Percentiles rank a stretch among this genome's conserved stretches.
These are phyloP conservation scores for Agonopterix alstromeriana DNA, from an alignment of 2,888 invertebrate species.

Conservation along the genomic window DNA sequence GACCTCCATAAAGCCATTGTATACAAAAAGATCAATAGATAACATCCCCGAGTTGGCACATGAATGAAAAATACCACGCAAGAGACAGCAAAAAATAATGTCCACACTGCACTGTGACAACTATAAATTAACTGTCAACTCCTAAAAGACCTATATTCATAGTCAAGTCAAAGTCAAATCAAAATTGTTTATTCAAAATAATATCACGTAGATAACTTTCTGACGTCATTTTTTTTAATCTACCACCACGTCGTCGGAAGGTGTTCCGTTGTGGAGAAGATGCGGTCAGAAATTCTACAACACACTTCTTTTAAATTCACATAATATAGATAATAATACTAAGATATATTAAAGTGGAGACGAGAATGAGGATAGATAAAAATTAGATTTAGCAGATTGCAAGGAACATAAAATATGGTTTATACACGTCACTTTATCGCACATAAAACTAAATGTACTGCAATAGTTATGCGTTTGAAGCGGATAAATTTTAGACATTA, in stretches of 20 bases:
- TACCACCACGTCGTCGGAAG: too few relatives aligned
- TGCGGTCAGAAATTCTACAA: too few relatives aligned
- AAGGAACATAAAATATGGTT: constrained; percentile 67
- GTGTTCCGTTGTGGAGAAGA: too few relatives aligned
- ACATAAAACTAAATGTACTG: constrained; percentile 62
- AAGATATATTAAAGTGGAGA: constrained; percentile 4
- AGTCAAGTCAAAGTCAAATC: too few relatives aligned
- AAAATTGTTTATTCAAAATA: too few relatives aligned
- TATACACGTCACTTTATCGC: constrained; percentile 66
- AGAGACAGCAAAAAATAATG: constrained; percentile 42
- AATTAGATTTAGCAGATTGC: constrained; percentile 66
- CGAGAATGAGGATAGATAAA: constrained; percentile 38
- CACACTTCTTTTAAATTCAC: too few relatives aligned
- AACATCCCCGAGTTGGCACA: constrained; percentile 13
- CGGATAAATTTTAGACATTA: too few relatives aligned
- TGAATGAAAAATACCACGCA: constrained; percentile 21
- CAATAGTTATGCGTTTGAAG: constrained; percentile 9
- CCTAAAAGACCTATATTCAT: constrained; percentile 31
- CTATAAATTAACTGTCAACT: constrained; percentile 50
- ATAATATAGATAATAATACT: neutral
- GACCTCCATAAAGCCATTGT: constrained; percentile 5
- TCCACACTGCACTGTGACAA: constrained; percentile 32
- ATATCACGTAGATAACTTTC: too few relatives aligned
- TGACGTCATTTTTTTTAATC: too few relatives aligned
- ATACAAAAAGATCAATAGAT: constrained; percentile 19